These are phyloP conservation scores for Buteo buteo DNA, from an alignment of 2,113 vertebrate species.

Conservation along the genomic window DNA sequence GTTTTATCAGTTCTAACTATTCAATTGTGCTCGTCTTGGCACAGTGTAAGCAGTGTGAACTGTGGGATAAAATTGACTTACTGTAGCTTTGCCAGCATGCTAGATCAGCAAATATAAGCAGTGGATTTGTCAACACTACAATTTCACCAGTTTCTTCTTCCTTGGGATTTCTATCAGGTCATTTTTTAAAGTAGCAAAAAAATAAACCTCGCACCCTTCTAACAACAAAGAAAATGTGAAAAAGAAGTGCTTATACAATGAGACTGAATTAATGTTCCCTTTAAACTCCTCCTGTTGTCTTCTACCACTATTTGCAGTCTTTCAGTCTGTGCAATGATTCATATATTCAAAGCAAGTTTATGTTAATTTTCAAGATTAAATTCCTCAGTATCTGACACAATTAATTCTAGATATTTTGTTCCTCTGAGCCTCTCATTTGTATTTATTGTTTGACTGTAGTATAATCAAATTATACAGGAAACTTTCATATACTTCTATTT, in stretches of 20 bases:
- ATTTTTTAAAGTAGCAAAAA: background rate
- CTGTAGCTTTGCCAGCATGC: background rate
- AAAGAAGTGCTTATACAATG: background rate
- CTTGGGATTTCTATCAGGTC: background rate
- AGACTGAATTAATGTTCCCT: background rate
- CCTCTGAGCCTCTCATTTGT: background rate
- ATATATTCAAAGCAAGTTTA: background rate
- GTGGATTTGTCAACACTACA: background rate
- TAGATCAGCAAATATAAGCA: background rate
- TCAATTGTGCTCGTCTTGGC: background rate
- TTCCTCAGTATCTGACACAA: background rate
- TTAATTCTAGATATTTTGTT: background rate
- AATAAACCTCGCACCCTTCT: background rate
- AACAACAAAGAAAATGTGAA: background rate
- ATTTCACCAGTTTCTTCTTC: background rate
- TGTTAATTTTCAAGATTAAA: background rate
- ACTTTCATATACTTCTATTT: background rate
- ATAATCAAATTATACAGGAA: background rate
- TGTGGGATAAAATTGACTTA: background rate
- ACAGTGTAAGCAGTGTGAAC: background rate
- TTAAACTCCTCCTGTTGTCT: background rate
- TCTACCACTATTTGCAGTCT: background rate
- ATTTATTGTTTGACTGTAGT: background rate
- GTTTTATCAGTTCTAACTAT: background rate
- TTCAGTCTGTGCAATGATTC: background rate